Base-by-base conservation (phyloP, 1,140 invertebrate species). In the Yoshiicerus persimilis region DNA sequence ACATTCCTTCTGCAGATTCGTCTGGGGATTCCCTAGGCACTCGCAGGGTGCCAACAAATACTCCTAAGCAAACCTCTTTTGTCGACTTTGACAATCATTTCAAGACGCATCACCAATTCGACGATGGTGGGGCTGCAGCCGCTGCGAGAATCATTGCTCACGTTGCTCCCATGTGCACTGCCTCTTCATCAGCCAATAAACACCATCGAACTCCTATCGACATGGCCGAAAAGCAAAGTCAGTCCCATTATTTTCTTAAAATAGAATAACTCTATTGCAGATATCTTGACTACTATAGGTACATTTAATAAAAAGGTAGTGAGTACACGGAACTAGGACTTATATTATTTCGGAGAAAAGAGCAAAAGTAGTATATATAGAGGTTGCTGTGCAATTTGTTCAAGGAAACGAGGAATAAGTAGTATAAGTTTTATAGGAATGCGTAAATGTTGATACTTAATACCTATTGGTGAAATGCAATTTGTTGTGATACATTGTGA, bases 61-160 rank as follows among this genome's bases (percentile, higher is more conserved):
- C 89, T 16, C 89, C 89, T 16, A 89, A 89, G 47, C 89, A 89
- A 85, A 87, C 64, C 8, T 89, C 89, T 11, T 89, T 88, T 87
- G 87, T 87, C 20, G 89, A 89, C 34, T 89, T 88, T 87, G 89
- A 89, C 87, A 89, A 89, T 89, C 87, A 88, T 64, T 89, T 88
- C 85, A 86, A 85, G 41, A 75, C 84, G 4, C 56, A 83, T 25
- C 41, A 86, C 32, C 75, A 80, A 36, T 80, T 34, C 75, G 75
- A 80, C 9, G 75, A 80, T 38, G 75, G 75, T n/a, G 75, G 75
- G 41, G 87, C 86, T 30, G 89, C 87, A 20, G 87, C 84, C 4
- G 87, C 87, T 13, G 87, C 87, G 13, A 80, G 77, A 84, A 89
- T 89, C 8, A 84, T 89, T 41, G 89, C 89, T 30, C 89, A 89